Evolutionary conservation across 1,140 invertebrate species (phyloP), one percentile per base, ranked within the genome.

Genomic region (Lordiphosa clarofinis): DNA sequence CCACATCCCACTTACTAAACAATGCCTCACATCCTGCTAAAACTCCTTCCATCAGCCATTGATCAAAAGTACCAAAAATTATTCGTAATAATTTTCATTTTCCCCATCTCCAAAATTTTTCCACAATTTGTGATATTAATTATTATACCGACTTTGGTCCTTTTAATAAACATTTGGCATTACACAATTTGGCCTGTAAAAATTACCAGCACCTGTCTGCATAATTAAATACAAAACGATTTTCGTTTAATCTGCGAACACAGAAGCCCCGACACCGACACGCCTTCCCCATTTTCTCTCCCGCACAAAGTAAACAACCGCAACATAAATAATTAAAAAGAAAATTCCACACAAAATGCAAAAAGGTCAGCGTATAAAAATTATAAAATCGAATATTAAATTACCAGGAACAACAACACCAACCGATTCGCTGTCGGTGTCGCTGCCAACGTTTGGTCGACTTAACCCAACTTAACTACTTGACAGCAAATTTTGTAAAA

Each of bases 401-500:
- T 84, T 82, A 82, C 78, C 50, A 78, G 63, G 57, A 50, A 53
- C 61, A 68, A 28, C 38, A 58, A 40, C 49, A 9, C 8, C 43
- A 56, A 2, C 28, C 48, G 6, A 28, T 28, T 37, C 19, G 39
- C 9, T 31, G 9, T 35, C 52, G 39, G 56, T 31, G 9, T 35
- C 42, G 39, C 59, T 28, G 60, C 36, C 44, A 47, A 35, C 58
- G 58, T 40, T 54, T 59, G 69, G 73, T 84, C 78, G 78, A 84
- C 78, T 84, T 84, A 84, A 84, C 78, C 78, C 79, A 84, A 84
- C 78, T 84, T 84, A 84, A 84, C 78, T 84, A 73, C 82, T 82
- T 87, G 82, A 87, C 81, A 78, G 82, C 71, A 87, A 82, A 87
- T 79, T 87, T 84, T 79, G 68, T 82, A 75, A 87, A 87, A 87